Percentiles rank a stretch among this genome's conserved stretches.
Evolutionary conservation across 2,888 invertebrate genomes (phyloP).

Genomic region (Andrena camellia): DNA sequence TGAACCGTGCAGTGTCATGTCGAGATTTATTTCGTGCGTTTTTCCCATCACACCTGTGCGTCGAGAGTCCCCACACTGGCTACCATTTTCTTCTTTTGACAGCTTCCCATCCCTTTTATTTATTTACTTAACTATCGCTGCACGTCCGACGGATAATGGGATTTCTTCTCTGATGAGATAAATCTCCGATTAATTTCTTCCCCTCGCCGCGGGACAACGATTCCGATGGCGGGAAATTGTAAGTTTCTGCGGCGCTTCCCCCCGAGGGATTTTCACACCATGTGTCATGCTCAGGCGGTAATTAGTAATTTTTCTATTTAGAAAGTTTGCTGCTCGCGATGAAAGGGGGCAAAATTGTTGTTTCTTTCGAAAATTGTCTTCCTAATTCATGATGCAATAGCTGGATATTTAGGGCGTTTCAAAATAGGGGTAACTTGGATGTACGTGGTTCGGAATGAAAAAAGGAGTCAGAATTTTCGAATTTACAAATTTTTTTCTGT

Average conservation of each 20-base stretch:
- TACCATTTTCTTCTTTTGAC: slow-evolving; percentile 32
- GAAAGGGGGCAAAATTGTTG: not conserved
- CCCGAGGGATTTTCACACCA: not conserved
- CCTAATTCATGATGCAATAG: not conserved
- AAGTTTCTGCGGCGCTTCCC: not conserved
- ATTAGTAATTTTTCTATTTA: slow-evolving; percentile 11
- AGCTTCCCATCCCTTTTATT: slow-evolving; percentile 13
- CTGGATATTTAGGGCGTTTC: no score
- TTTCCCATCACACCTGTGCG: slow-evolving; percentile 79
- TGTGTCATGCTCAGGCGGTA: not conserved
- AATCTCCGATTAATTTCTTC: slow-evolving; percentile 43
- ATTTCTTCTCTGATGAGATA: slow-evolving; percentile 37
- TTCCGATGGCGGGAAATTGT: slow-evolving; percentile 5
- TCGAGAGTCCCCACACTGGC: slow-evolving; percentile 64
- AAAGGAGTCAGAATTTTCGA: no score
- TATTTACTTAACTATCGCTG: slow-evolving; percentile 35
- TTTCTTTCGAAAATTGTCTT: not conserved
- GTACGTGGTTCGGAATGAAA: no score
- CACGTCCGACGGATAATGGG: slow-evolving; percentile 20
- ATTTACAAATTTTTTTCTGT: no score
- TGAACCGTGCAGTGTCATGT: slow-evolving; percentile 55
- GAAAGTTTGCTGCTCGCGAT: not conserved
- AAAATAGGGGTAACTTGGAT: no score
- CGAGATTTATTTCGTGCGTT: slow-evolving; percentile 80
- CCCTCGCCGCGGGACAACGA: not conserved